Evolutionary conservation across 2,888 invertebrate genomes (phyloP), one percentile per base, ranked within the genome.

Genomic region (Scotopteryx bipunctaria): DNA sequence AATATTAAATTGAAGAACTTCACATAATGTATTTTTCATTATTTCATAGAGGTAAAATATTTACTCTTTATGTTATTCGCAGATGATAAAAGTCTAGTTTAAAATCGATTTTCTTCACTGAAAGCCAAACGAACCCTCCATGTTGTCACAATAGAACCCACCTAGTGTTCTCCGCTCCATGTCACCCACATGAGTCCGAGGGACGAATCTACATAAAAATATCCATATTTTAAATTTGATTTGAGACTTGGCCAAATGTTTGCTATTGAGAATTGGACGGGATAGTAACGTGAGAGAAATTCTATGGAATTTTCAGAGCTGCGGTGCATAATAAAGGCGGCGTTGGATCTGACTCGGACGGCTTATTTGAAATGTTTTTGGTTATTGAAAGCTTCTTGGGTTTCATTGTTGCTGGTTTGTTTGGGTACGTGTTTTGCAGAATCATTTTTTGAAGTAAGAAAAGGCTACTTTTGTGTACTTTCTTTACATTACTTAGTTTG

Each of bases 181-280:
- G 83, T 86, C 87, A 84, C 78, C 77, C 81, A 67, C 83, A 81
- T 67, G 76, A 74, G 77, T 75, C 80, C 77, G 74, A 76, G 81
- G 83, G 83, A 70, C 67, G 72, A 71, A 82, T 83, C 78, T 83
- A 80, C 82, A 83, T 84, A 78, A 81, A 82, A 83, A 87, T 86
- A 83, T 83, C 81, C 81, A 86, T 84, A 86, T 86, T 88, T 88
- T 86, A 88, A 90, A 89, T 89, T 86, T 86, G 88, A 89, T 89
- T 89, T 86, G 74, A 72, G 76, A 80, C 76, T 83, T 73, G 83
- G 79, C 79, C 89, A 83, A 89, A 89, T 90, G 86, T 90, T 90
- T 89, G 83, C 89, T 77, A 86, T 88, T 87, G 87, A 82, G 89
- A 88, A 86, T 88, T 85, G 86, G 78, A 78, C 71, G 73, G 76